These are phyloP conservation scores for Clarias batrachus DNA, from an alignment of 2,113 vertebrate genomes.

Conservation along the genomic window DNA sequence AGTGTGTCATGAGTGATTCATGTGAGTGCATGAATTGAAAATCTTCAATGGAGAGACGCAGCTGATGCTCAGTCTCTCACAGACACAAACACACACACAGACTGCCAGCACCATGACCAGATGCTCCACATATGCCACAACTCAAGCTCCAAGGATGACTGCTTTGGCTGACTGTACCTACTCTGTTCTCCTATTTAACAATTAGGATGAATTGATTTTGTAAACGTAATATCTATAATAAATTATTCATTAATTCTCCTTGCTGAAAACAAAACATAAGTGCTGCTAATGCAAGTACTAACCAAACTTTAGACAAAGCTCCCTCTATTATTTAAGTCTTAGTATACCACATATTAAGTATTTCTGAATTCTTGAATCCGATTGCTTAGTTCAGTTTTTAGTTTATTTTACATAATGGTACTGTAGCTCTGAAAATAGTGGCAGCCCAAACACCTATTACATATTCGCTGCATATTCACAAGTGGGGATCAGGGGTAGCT, in stretches of 20 bases:
- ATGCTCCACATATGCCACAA: constrained; percentile 27
- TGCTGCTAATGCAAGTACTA: neutral
- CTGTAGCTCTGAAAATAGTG: neutral
- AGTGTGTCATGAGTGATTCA: neutral
- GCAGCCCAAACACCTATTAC: no score
- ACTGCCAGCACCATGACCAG: constrained; percentile 30
- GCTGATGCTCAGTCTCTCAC: neutral
- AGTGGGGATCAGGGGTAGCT: no score
- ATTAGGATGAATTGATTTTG: no score
- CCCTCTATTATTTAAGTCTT: neutral
- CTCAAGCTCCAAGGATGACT: neutral
- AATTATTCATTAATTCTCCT: neutral
- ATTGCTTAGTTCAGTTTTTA: neutral
- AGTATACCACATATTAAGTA: neutral
- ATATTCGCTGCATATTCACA: no score
- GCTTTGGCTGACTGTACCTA: neutral
- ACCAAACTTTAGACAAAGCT: neutral
- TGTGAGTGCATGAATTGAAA: constrained; percentile 13
- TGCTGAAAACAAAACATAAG: neutral
- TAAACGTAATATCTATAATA: neutral
- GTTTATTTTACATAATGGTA: neutral
- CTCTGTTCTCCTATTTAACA: neutral
- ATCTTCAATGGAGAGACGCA: neutral
- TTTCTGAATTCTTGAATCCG: neutral
- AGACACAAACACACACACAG: neutral